Evolutionary conservation across 64 coral and sea anemone species (phyloP).

Genomic region (Stichodactyla mertensii): DNA sequence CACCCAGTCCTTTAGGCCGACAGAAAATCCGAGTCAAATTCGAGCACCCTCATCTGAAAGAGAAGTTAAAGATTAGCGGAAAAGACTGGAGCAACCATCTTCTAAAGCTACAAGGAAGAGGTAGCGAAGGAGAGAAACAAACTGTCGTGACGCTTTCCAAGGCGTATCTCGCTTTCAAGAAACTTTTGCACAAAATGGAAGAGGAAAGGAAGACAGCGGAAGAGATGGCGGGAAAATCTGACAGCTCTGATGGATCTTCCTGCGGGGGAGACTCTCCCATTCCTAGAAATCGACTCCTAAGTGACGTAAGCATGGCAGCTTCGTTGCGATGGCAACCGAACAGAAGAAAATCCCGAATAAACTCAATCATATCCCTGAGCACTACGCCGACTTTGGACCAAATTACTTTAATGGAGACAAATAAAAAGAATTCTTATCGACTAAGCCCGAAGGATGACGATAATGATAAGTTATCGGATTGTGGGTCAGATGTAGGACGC

Average conservation of each 20-base stretch:
- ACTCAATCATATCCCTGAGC: background rate
- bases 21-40: conserved; percentile 31
- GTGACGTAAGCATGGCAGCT: background rate
- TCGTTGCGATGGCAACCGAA: conserved; percentile 6
- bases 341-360: background rate
- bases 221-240: background rate
- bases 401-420: background rate
- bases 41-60: conserved; percentile 10
- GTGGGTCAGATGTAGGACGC: background rate
- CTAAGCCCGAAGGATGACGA: background rate
- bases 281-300: background rate
- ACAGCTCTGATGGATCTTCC: background rate
- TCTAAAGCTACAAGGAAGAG: conserved; percentile 32
- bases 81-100: conserved; percentile 32
- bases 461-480: background rate
- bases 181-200: conserved; percentile 42
- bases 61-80: conserved; percentile 20
- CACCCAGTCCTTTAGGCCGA: background rate
- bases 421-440: background rate
- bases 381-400: background rate
- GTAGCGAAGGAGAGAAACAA: conserved; percentile 22
- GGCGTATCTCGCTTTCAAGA: conserved; percentile 38
- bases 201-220: conserved; percentile 11
- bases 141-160: conserved; percentile 33
- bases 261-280: background rate